A percentile compares a stretch with the other conserved stretches of the same genome.
phyloP scores from a whole-genome alignment of 1,140 invertebrate genomes.

The Megalonaias nervosa region DNA sequence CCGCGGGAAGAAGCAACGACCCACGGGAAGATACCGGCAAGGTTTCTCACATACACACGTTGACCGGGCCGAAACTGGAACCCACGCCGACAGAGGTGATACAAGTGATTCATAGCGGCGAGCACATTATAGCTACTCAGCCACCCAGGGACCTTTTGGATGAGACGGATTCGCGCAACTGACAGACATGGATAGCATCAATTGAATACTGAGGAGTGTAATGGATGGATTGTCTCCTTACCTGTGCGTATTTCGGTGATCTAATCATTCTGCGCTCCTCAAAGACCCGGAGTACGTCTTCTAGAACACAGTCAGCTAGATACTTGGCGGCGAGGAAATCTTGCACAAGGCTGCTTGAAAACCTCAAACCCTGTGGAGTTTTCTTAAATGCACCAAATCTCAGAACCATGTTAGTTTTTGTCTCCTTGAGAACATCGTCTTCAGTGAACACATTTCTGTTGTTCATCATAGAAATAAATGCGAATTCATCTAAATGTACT shows the following conservation, averaged over 20 bases:
- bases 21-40: too few species aligned
- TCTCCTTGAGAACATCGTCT: conserved; percentile 31
- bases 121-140: too few species aligned
- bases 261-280: conserved; percentile 49
- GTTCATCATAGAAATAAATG: conserved; percentile 28
- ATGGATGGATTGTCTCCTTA: neutral
- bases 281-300: conserved; percentile 41
- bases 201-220: neutral
- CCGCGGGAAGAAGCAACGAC: too few species aligned
- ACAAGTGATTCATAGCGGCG: too few species aligned
- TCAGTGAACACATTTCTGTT: conserved; percentile 29
- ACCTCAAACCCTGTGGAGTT: conserved; percentile 34
- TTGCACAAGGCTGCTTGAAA: conserved; percentile 42
- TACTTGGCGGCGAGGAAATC: conserved; percentile 56
- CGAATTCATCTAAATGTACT: conserved; percentile 38
- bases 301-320: conserved; percentile 50
- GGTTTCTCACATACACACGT: too few species aligned
- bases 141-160: too few species aligned
- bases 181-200: too few species aligned
- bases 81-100: too few species aligned
- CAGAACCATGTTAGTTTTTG: conserved; percentile 34
- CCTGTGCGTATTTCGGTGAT: conserved; percentile 40
- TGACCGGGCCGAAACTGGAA: too few species aligned
- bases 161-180: too few species aligned
- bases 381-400: conserved; percentile 48